Evolutionary conservation across 2,797 vertebrate species (phyloP).

Genomic region (Myoxocephalus aenaeus): DNA sequence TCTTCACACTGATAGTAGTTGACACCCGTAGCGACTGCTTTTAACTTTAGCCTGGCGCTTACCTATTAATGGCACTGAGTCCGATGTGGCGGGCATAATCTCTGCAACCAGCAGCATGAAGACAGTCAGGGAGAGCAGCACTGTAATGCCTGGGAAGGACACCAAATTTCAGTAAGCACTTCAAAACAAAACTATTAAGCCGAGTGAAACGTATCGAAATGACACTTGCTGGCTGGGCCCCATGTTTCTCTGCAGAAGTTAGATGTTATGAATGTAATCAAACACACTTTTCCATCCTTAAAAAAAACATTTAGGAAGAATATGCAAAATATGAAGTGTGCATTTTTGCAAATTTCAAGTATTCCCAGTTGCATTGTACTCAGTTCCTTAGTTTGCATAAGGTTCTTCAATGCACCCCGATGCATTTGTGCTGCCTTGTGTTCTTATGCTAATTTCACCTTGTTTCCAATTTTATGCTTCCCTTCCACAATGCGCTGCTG

Average conservation of each 20-base stretch:
- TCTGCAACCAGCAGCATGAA: conserved; percentile 97
- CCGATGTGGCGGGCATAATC: conserved; percentile 96
- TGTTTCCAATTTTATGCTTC: background rate
- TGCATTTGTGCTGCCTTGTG: background rate
- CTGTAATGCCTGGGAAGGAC: conserved; percentile 90
- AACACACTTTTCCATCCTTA: conserved; percentile 1
- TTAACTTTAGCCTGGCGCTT: conserved; percentile 67
- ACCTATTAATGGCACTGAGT: conserved; percentile 97
- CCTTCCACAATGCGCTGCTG: background rate
- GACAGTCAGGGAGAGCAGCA: conserved; percentile 93
- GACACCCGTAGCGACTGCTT: conserved; percentile 32
- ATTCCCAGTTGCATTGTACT: background rate
- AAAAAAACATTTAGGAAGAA: background rate
- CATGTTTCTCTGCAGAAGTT: background rate
- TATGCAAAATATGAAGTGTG: background rate
- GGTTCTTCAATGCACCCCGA: background rate
- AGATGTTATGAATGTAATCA: background rate
- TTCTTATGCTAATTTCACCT: background rate
- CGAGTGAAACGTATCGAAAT: conserved; percentile 4
- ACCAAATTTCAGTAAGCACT: conserved; percentile 31
- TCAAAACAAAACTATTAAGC: conserved; percentile 6
- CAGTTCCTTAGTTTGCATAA: background rate
- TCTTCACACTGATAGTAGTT: conserved; percentile 18
- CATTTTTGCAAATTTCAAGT: background rate
- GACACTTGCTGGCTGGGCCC: background rate